Base-by-base conservation (phyloP, 2,888 invertebrate species). In the Lepidonotus clava region DNA sequence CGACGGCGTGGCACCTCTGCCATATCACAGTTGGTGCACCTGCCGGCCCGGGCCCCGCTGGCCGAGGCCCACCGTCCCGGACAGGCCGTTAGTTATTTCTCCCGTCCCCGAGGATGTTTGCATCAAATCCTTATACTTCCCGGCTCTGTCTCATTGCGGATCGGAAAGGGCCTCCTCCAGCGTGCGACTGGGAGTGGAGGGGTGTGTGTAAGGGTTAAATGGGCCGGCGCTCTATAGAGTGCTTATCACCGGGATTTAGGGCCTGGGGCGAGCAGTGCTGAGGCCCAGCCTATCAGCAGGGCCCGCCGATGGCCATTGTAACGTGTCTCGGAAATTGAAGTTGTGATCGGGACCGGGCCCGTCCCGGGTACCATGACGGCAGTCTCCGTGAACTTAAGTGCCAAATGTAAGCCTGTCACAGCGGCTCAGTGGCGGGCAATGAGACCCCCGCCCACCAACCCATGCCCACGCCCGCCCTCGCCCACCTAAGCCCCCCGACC, bases 261-360 rank as follows among this genome's bases (percentile, higher is more conserved):
- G 1, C 28, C 61, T 61, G 36, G 36, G 56, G 36, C 61, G 24
- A 61, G 71, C 36, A 71, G 24, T 61, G 11, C 56, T 34, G 71
- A 34, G 71, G 71, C n/a, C 21, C 0, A 38, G 71, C 11, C 71
- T 71, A 71, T 71, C 71, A 34, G 71, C 71, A n/a, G 38, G 38
- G 71, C 71, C 8, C 36, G 36, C 21, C 36, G 38, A 34, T 5
- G 71, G 11, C 36, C 38, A 71, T 71, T 71, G 71, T 71, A 34
- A 71, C 71, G 71, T 71, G 71, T 36, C 36, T 18, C 34, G 71
- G 71, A 71, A 71, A 71, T 71, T 71, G 71, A 38, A 71, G 71
- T 71, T 71, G 71, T 71, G 71, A 71, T 36, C 71, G 61, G 28
- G 61, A 32, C 24, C 6, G 46, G 46, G 46, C 46, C 46, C 46